Percentiles rank a stretch among this genome's conserved stretches.
These are phyloP conservation scores for Corbicula japonica DNA, from an alignment of 2,888 invertebrate genomes.

Conservation along the genomic window DNA sequence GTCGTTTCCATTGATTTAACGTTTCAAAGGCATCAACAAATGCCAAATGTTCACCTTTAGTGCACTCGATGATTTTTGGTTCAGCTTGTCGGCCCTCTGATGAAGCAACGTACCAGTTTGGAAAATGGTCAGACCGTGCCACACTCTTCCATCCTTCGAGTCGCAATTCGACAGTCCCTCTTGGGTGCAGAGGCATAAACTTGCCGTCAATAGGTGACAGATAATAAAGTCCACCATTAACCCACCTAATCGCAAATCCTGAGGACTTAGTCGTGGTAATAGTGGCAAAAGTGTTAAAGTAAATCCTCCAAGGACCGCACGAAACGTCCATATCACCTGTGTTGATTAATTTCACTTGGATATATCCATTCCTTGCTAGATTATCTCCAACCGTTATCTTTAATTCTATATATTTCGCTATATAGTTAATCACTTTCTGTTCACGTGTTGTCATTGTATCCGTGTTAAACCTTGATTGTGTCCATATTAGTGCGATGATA, in stretches of 20 bases:
- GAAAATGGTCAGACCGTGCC: slow-evolving; percentile 42
- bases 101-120: slow-evolving; percentile 58
- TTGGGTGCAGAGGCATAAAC: slow-evolving; percentile 8
- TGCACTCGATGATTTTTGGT: slow-evolving; percentile 26
- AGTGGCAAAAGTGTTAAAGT: slow-evolving; percentile 32
- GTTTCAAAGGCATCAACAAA: slow-evolving; percentile 29
- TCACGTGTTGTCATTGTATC: too few species aligned
- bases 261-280: neutral
- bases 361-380: neutral
- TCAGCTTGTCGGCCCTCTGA: neutral
- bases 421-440: slow-evolving; percentile 20
- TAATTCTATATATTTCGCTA: slow-evolving; percentile 26
- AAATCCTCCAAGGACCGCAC: slow-evolving; percentile 39
- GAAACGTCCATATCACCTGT: slow-evolving; percentile 18
- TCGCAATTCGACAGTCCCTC: neutral
- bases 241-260: slow-evolving; percentile 12
- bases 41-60: slow-evolving; percentile 28
- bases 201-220: slow-evolving; percentile 17
- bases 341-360: slow-evolving; percentile 27
- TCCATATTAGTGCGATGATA: too few species aligned
- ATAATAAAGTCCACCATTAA: slow-evolving; percentile 34
- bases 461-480: too few species aligned
- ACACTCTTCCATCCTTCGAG: slow-evolving; percentile 6
- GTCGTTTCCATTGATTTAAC: slow-evolving; percentile 39
- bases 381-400: slow-evolving; percentile 11